Percentiles rank a stretch among this genome's conserved stretches.
phyloP scores from a whole-genome alignment of 2,113 vertebrate species.

The Malurus alboscapulatus region DNA sequence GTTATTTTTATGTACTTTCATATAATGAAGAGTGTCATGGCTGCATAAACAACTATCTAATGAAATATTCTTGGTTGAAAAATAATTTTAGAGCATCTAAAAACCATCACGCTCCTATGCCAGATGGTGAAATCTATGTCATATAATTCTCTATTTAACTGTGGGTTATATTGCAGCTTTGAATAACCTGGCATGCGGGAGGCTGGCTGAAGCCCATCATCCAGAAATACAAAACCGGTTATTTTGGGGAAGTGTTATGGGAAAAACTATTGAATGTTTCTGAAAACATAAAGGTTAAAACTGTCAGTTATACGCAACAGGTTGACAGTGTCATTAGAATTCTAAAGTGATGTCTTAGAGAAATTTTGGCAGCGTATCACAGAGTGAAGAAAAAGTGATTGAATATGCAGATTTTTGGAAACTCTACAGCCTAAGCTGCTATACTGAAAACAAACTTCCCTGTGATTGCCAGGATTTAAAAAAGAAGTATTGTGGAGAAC shows the following conservation, averaged over 20 bases:
- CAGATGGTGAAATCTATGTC: slow-evolving; percentile 9
- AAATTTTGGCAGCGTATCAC: slow-evolving; percentile 2
- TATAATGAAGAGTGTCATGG: neutral
- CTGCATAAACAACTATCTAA: neutral
- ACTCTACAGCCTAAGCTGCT: neutral
- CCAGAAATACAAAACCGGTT: neutral
- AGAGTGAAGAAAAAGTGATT: neutral
- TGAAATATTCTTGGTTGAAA: neutral
- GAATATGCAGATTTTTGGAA: slow-evolving; percentile 9
- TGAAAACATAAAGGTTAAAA: slow-evolving; percentile 20
- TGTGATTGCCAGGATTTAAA: neutral
- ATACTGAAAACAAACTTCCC: slow-evolving; percentile 14
- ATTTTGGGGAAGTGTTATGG: neutral
- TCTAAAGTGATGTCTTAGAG: neutral
- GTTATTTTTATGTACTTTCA: neutral
- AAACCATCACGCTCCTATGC: neutral
- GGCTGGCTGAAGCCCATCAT: neutral
- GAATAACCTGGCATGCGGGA: neutral
- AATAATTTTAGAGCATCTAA: slow-evolving; percentile 8
- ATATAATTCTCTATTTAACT: neutral
- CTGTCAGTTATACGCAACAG: neutral
- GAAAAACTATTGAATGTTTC: slow-evolving; percentile 9
- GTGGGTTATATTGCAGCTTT: neutral
- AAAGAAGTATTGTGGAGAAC: neutral
- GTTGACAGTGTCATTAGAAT: neutral